Evolutionary conservation across 1,140 invertebrate species (phyloP).

Genomic region (Neodiprion pinetum): DNA sequence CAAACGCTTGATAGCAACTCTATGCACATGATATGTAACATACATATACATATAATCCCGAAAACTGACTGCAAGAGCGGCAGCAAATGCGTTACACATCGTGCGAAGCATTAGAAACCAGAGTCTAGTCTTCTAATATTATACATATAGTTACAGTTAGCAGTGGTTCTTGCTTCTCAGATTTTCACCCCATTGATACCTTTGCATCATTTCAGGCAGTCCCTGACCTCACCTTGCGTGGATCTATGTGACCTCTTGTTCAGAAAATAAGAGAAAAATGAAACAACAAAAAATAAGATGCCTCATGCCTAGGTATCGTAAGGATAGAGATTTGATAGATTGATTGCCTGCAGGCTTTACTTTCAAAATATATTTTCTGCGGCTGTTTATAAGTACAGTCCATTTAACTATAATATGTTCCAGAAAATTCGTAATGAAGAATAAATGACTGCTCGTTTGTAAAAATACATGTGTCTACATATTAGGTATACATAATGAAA

Average conservation of each 20-base stretch:
- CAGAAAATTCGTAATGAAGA: too few relatives aligned
- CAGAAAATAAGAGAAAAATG: too few relatives aligned
- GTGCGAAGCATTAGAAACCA: background rate
- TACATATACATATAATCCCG: background rate
- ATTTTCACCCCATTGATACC: background rate
- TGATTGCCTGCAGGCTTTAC: background rate
- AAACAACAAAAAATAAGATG: background rate
- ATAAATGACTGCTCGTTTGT: too few relatives aligned
- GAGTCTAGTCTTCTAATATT: background rate
- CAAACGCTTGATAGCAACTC: background rate
- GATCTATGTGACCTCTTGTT: background rate
- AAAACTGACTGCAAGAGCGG: too few relatives aligned
- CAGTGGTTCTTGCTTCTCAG: background rate
- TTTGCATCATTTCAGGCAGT: background rate
- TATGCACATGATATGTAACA: background rate
- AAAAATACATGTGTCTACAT: too few relatives aligned
- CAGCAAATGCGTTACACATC: background rate
- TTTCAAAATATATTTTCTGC: background rate
- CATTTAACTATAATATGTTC: too few relatives aligned
- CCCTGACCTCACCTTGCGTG: background rate
- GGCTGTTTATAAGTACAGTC: background rate
- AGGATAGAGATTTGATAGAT: too few relatives aligned
- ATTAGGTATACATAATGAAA: too few relatives aligned
- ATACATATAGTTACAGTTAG: background rate
- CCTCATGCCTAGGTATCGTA: too few relatives aligned